Percentiles rank a stretch among this genome's conserved stretches.
phyloP scores from a whole-genome alignment of 2,113 vertebrate genomes.

The Lasiurus borealis region DNA sequence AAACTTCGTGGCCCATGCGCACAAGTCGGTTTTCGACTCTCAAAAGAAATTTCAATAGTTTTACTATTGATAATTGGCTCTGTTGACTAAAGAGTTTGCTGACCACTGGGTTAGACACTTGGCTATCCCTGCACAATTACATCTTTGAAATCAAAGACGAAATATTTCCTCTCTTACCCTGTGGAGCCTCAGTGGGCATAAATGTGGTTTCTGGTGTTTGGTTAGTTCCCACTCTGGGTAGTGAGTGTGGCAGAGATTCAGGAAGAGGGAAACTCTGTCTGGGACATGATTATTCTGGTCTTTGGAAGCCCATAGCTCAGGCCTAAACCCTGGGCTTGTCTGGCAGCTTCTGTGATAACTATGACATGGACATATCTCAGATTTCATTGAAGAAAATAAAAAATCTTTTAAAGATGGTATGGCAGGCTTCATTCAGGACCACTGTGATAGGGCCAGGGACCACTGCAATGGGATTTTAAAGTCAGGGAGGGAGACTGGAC shows the following conservation, averaged over 20 bases:
- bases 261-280: neutral
- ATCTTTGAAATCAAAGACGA: neutral
- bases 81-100: too few relatives aligned
- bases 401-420: neutral
- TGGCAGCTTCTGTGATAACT: neutral
- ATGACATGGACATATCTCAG: neutral
- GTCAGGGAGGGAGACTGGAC: neutral
- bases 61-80: too few relatives aligned
- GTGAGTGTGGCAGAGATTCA: neutral
- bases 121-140: neutral
- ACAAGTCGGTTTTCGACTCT: too few relatives aligned
- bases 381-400: neutral
- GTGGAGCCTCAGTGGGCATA: neutral
- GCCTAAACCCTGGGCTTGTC: neutral
- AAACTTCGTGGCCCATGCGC: too few relatives aligned
- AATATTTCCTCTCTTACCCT: neutral
- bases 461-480: neutral
- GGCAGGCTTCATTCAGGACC: neutral
- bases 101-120: neutral
- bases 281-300: neutral
- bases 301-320: neutral
- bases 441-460: neutral
- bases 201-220: neutral
- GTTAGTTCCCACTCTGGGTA: neutral
- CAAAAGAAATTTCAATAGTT: too few relatives aligned